Base-by-base conservation (phyloP, 2,888 invertebrate species). In the Andrena flavipes region DNA sequence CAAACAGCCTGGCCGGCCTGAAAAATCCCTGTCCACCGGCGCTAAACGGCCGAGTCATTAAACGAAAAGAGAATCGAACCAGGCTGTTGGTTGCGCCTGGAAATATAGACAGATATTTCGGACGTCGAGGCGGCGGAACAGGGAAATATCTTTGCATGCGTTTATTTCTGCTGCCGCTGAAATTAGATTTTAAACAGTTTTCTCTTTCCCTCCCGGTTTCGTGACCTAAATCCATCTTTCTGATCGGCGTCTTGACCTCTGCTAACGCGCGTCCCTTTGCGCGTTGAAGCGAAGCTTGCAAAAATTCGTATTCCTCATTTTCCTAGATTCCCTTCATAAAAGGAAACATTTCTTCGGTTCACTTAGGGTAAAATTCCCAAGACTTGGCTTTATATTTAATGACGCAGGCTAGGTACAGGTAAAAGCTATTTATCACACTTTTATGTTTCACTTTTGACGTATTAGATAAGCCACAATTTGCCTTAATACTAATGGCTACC, bases 231-330 rank as follows among this genome's bases (percentile, higher is more conserved):
- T 71, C 54, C 54, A 67, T 48, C 20, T 35, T 72, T 30, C 33
- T 5, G 49, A 65, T 67, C 35, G 49, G 65, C 56, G 49, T 70
- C 74, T 70, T 79, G 79, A 79, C 74, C 79, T 70, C 48, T 54
- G 79, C 16, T 74, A 79, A 59, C 42, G 54, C 67, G 23, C 2
- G 10, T 3, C 23, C 23, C 10, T 56, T 23, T 23, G 10, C 0
- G 56, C 0, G 56, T 4, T 13, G 4, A 13, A 3, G 42, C 13
- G 0, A 13, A 42, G 13, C 8, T 4, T 4, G 13, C 42, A 4
- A 13, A 42, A 42, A 42, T 42, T 13, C 42, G 4, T 42, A 4
- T 13, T 42, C 13, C 13, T 13, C 42, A 42, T 42, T 42, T 42
- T 13, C 16, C 13, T 16, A 42, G 16, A 16, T 42, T 42, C 35